These are phyloP conservation scores for Orgyia antiqua DNA, from an alignment of 2,888 invertebrate genomes.

Conservation along the genomic window DNA sequence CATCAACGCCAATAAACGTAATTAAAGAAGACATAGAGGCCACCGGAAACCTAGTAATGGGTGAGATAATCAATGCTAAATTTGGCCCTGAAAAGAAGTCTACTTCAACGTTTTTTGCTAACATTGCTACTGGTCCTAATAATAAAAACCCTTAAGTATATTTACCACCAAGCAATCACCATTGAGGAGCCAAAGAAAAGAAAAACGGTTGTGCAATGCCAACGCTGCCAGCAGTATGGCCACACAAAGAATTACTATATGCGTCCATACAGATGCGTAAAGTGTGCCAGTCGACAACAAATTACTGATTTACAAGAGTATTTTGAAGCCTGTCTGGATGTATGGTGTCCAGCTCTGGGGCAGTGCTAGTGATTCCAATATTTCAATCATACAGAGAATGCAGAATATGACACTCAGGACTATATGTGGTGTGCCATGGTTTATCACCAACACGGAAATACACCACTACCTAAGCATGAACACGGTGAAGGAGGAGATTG, in stretches of 20 bases:
- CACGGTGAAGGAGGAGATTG: too few species aligned
- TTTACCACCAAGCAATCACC: neutral
- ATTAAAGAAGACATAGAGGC: neutral
- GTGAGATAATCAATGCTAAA: constrained; percentile 1
- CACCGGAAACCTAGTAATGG: neutral
- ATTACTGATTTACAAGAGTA: too few species aligned
- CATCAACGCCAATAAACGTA: neutral
- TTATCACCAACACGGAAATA: too few species aligned
- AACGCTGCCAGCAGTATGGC: constrained; percentile 1
- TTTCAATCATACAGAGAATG: too few species aligned
- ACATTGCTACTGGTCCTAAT: neutral
- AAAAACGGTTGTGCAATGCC: constrained; percentile 1
- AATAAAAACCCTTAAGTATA: constrained; percentile 1
- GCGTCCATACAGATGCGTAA: neutral
- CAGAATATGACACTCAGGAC: too few species aligned
- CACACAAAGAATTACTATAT: constrained; percentile 1
- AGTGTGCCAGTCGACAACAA: too few species aligned
- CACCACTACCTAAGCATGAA: too few species aligned
- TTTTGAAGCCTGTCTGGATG: too few species aligned
- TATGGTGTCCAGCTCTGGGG: too few species aligned
- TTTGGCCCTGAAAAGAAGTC: too few species aligned
- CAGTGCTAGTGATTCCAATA: too few species aligned
- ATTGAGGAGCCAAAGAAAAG: constrained; percentile 1
- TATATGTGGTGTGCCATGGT: too few species aligned
- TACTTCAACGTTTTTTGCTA: constrained; percentile 1